Evolutionary conservation across 2,113 vertebrate species (phyloP), one percentile per base, ranked within the genome.

Genomic region (Notiomystis cincta): DNA sequence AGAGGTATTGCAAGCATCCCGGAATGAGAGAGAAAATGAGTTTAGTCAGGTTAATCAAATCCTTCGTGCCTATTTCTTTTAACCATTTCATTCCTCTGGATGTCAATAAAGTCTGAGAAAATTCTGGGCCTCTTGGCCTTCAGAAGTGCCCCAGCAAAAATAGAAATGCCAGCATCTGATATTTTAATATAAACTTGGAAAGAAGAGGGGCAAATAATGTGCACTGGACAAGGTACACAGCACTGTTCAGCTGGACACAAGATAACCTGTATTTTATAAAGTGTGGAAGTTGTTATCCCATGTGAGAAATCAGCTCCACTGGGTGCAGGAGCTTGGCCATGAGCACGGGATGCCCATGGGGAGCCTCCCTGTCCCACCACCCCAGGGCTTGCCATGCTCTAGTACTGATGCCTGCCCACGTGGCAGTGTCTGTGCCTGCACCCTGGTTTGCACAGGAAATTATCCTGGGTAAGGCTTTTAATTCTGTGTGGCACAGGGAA

Each of bases 261-360:
- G 0, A 19, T 53, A 57, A 35, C 4, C 27, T 42, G 3, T 22
- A 5, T 60, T 73, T 48, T 45, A 40, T 7, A 15, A 16, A 69
- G 19, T 13, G 7, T 64, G 44, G 8, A 54, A 12, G 10, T 33
- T 71, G 33, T 42, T 71, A 31, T 24, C 35, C 8, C 16, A 2
- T 27, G 4, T 65, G 48, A 45, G 58, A 62, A 70, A 30, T 61
- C 35, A 62, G 1, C 78, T 47, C 5, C 0, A 1, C 25, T 84
- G 83, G 40, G 22, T 48, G 44, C 54, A 78, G 50, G 47, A 70
- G 27, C 0, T 0, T 78, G 86, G 24, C 47, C 4, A 1, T 45
- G 76, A 69, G 37, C 15, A 2, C 0, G 1, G 58, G 31, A 4
- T 82, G 47, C 31, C 82, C 0, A 0, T 0, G 1, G n/a, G 24